phyloP scores from a whole-genome alignment of 2,797 vertebrate genomes.

The Spatula clypeata region DNA sequence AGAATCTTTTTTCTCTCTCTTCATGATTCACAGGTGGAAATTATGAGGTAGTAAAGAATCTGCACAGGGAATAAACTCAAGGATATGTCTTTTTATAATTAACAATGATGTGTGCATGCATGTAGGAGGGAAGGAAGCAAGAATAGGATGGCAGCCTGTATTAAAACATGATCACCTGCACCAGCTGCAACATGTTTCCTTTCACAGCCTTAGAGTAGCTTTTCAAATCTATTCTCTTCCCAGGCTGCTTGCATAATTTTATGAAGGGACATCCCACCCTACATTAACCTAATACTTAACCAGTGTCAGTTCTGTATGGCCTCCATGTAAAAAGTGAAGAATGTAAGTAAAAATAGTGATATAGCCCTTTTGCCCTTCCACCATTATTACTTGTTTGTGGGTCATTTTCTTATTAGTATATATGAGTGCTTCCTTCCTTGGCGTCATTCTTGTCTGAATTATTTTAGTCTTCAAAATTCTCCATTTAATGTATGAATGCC shows the following conservation, averaged over 20 bases:
- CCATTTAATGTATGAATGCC: neutral
- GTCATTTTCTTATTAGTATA: neutral
- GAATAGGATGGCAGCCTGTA: conserved; percentile 15
- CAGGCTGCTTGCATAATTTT: conserved; percentile 31
- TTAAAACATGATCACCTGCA: conserved; percentile 64
- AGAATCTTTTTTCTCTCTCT: neutral
- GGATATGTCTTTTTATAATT: conserved; percentile 29
- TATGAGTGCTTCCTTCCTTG: neutral
- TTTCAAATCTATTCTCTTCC: conserved; percentile 25
- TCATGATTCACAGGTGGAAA: neutral
- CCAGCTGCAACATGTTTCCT: conserved; percentile 41
- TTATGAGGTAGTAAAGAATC: neutral
- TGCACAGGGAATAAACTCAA: neutral
- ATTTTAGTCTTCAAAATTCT: neutral
- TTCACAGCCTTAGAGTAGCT: conserved; percentile 15
- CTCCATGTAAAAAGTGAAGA: neutral
- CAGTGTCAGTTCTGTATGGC: neutral
- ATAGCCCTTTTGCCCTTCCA: neutral
- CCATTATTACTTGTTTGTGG: neutral
- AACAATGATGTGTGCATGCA: neutral
- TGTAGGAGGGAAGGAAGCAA: neutral
- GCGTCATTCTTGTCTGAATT: neutral
- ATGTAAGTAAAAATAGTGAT: neutral
- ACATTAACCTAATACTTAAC: neutral
- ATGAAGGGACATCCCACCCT: neutral